These are phyloP conservation scores for Chaunax sp. DNA, from an alignment of 2,797 vertebrate genomes.

Conservation along the genomic window DNA sequence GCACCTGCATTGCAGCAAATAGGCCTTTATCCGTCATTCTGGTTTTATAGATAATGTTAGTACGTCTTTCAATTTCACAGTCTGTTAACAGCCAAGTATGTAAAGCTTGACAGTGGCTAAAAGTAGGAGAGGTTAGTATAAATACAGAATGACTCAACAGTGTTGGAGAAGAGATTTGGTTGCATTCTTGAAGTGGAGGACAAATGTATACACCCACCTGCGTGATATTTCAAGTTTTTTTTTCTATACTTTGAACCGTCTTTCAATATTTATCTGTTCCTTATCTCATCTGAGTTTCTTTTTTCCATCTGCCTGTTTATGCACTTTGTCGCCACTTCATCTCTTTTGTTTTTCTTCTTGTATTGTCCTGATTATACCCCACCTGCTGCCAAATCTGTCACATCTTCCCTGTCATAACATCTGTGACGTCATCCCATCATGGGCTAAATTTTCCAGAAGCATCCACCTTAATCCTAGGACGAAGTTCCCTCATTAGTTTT, in stretches of 20 bases:
- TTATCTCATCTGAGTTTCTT: slow-evolving; percentile 44
- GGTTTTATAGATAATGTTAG: slow-evolving; percentile 50
- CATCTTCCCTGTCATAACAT: slow-evolving; percentile 16
- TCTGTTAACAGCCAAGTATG: slow-evolving; percentile 52
- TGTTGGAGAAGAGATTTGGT: slow-evolving; percentile 30
- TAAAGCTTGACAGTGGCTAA: slow-evolving; percentile 38
- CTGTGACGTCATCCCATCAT: slow-evolving; percentile 4
- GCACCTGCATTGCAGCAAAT: slow-evolving; percentile 48
- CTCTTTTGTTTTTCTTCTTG: slow-evolving; percentile 47
- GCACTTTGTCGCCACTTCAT: slow-evolving; percentile 49
- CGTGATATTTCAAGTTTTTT: neutral
- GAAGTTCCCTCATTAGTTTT: neutral
- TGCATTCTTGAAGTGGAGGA: slow-evolving; percentile 26
- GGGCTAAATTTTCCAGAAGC: neutral
- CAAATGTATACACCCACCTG: slow-evolving; percentile 34
- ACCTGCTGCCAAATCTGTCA: slow-evolving; percentile 58
- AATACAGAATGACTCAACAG: slow-evolving; percentile 46
- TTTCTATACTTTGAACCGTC: slow-evolving; percentile 21
- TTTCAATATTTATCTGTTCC: slow-evolving; percentile 52
- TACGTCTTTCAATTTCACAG: slow-evolving; percentile 65
- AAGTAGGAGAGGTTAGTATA: slow-evolving; percentile 37
- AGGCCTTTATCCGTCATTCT: slow-evolving; percentile 40
- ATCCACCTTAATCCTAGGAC: neutral
- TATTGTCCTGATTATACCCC: slow-evolving; percentile 43
- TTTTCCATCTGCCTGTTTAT: slow-evolving; percentile 57